These are phyloP conservation scores for Coptodon rendalli DNA, from an alignment of 2,113 vertebrate genomes.

Conservation along the genomic window DNA sequence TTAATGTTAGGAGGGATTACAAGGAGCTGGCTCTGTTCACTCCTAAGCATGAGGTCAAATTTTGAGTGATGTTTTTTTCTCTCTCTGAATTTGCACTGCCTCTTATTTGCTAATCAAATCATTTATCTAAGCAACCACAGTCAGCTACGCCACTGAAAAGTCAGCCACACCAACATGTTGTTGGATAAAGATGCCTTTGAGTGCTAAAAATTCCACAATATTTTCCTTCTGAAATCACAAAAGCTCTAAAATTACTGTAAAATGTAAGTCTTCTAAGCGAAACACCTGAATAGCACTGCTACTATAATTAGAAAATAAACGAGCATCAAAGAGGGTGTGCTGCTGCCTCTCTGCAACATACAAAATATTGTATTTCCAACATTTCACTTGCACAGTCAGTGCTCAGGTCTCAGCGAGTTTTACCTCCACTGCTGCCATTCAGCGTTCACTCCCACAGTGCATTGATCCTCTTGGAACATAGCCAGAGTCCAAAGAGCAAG, in stretches of 20 bases:
- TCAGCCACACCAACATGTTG: neutral
- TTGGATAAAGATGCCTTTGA: neutral
- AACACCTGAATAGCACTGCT: neutral
- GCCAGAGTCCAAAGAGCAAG: constrained; percentile 37
- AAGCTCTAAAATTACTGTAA: neutral
- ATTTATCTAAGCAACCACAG: neutral
- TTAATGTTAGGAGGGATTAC: neutral
- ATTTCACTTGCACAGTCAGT: constrained; percentile 14
- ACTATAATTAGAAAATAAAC: neutral
- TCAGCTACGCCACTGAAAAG: neutral
- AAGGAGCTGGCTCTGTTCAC: neutral
- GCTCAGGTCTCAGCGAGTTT: constrained; percentile 22
- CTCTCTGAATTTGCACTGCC: neutral
- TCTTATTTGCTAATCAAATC: neutral
- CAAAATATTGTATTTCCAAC: constrained; percentile 13
- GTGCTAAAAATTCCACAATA: neutral
- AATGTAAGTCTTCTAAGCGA: neutral
- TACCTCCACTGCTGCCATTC: constrained; percentile 39
- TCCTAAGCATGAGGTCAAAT: neutral
- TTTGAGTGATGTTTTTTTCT: neutral
- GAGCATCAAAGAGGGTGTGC: neutral
- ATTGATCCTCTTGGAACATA: constrained; percentile 53
- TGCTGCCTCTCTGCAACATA: neutral
- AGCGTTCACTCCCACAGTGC: constrained; percentile 35
- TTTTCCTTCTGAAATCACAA: neutral